phyloP scores from a whole-genome alignment of 1,140 invertebrate genomes.

The Zaprionus davidi region DNA sequence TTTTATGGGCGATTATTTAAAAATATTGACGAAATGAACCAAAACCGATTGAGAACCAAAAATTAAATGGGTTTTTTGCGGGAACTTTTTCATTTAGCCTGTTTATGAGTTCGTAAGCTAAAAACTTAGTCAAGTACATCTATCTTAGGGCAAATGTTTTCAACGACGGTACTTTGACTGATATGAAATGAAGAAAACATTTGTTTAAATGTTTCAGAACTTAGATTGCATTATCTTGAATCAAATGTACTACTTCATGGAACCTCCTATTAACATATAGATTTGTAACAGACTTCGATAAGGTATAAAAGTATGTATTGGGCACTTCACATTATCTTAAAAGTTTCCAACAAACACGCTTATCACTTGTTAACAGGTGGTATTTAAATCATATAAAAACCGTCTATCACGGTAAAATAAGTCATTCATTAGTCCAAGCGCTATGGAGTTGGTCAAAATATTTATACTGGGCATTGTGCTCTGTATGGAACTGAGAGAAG shows the following conservation, averaged over 20 bases:
- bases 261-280: background rate
- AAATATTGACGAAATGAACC: too few relatives aligned
- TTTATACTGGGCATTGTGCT: constrained; percentile 11
- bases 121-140: background rate
- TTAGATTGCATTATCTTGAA: background rate
- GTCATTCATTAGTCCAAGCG: constrained; percentile 4
- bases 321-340: background rate
- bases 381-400: background rate
- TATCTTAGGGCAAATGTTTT: background rate
- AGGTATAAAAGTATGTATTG: background rate
- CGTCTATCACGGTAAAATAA: background rate
- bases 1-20: too few relatives aligned
- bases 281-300: background rate
- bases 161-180: too few relatives aligned
- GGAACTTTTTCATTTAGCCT: too few relatives aligned
- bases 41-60: too few relatives aligned
- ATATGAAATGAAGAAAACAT: too few relatives aligned
- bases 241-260: background rate
- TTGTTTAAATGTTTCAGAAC: background rate
- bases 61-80: too few relatives aligned
- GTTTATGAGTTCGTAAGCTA: background rate
- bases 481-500: background rate
- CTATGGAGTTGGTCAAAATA: constrained; percentile 24
- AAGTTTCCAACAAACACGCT: background rate
- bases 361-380: background rate